phyloP scores from a whole-genome alignment of 2,797 vertebrate genomes.

The Schizothorax lantsangensis region DNA sequence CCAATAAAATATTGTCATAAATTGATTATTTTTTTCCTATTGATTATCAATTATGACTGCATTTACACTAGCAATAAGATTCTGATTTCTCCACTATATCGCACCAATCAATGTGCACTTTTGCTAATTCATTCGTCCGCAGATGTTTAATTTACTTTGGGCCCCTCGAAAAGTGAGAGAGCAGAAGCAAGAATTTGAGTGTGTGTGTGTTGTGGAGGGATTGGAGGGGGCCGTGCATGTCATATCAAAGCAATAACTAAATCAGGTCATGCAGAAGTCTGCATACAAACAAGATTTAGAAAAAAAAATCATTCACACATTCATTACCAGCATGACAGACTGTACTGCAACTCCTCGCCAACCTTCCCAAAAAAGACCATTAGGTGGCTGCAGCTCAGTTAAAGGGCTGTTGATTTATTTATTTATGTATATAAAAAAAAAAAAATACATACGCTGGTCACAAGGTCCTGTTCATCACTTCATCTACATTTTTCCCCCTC shows the following conservation, averaged over 20 bases:
- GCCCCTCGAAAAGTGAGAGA: conserved; percentile 41
- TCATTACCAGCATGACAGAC: no score
- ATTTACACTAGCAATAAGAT: no score
- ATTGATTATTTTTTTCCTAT: neutral
- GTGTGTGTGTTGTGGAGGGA: conserved; percentile 55
- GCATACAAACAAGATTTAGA: no score
- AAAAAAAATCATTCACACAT: no score
- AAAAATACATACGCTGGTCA: no score
- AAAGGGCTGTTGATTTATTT: neutral
- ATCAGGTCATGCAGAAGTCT: no score
- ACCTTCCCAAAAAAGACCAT: neutral
- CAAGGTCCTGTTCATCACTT: neutral
- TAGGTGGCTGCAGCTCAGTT: neutral
- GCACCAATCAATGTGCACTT: neutral
- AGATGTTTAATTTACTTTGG: conserved; percentile 35
- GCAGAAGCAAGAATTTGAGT: conserved; percentile 38
- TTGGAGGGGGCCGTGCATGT: conserved; percentile 51
- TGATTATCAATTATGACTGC: neutral
- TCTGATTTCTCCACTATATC: neutral
- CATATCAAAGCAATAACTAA: no score
- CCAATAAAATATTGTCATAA: neutral
- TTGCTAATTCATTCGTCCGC: conserved; percentile 5
- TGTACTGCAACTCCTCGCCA: no score
- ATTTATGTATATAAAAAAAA: no score
- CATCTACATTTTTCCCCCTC: neutral